Conservation (phyloP, 2,888 invertebrate species). For the Pasiphila rectangulata region DNA sequence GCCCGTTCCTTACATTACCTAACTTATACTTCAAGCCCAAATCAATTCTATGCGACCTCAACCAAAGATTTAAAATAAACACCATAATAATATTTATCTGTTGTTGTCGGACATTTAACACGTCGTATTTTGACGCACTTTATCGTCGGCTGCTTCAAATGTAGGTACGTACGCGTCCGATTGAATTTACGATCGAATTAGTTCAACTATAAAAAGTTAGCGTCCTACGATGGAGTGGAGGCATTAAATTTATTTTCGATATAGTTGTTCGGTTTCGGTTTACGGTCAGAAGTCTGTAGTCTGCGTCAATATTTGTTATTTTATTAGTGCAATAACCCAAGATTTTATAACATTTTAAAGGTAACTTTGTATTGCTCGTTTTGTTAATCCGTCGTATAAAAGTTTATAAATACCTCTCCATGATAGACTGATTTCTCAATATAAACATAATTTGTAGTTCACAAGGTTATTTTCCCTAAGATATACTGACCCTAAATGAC, state of each 20-base stretch:
- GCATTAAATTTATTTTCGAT: conserved; percentile 35
- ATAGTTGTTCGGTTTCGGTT: conserved; percentile 34
- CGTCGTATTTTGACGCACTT: conserved; percentile 63
- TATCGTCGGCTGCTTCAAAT: conserved; percentile 48
- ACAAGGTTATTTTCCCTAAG: no score
- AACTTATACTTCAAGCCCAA: conserved; percentile 22
- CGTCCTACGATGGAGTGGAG: conserved; percentile 32
- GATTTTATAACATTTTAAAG: conserved; percentile 14
- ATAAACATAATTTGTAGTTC: not conserved
- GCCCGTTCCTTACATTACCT: conserved; percentile 12
- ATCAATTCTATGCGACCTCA: conserved; percentile 31
- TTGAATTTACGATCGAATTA: conserved; percentile 36
- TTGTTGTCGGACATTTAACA: conserved; percentile 56
- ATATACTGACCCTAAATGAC: no score
- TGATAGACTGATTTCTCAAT: not conserved
- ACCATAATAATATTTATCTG: conserved; percentile 49
- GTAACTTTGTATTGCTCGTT: conserved; percentile 10
- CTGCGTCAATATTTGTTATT: conserved; percentile 24
- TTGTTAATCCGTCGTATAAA: conserved; percentile 6
- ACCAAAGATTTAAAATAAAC: conserved; percentile 37
- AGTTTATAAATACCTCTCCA: not conserved
- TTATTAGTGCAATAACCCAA: conserved; percentile 21
- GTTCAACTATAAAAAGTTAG: conserved; percentile 36
- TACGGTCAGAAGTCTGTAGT: conserved; percentile 26
- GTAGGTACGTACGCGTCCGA: conserved; percentile 28